Evolutionary conservation across 2,113 vertebrate species (phyloP).

Genomic region (Anoura caudifer): DNA sequence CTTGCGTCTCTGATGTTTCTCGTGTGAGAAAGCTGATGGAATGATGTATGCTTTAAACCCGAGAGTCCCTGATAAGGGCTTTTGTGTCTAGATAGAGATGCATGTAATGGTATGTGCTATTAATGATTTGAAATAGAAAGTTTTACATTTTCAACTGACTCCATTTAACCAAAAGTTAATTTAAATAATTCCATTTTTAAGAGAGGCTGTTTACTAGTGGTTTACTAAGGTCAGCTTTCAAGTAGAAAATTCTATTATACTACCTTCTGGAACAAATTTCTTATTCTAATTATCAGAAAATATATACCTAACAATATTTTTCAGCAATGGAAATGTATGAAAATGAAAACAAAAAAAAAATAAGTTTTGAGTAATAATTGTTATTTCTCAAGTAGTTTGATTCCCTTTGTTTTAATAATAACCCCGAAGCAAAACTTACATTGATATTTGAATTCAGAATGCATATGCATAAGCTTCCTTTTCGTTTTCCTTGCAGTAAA

Average conservation of each 20-base stretch:
- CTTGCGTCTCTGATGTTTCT: neutral
- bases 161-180: neutral
- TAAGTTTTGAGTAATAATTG: neutral
- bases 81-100: neutral
- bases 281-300: neutral
- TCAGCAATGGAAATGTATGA: neutral
- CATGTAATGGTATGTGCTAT: neutral
- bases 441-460: neutral
- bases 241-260: neutral
- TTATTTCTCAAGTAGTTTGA: neutral
- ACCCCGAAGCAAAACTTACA: neutral
- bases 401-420: neutral
- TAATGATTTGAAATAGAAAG: constrained; percentile 24
- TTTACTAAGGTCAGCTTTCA: neutral
- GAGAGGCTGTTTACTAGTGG: neutral
- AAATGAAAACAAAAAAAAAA: constrained; percentile 21
- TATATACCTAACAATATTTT: neutral
- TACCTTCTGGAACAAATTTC: neutral
- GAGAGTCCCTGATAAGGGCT: neutral
- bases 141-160: neutral
- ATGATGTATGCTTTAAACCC: neutral
- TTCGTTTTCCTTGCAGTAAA: neutral
- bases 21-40: neutral
- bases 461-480: neutral
- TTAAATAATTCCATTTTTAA: neutral